Evolutionary conservation across 2,888 invertebrate genomes (phyloP), one percentile per base, ranked within the genome.

Genomic region (Rhamnusium bicolor): DNA sequence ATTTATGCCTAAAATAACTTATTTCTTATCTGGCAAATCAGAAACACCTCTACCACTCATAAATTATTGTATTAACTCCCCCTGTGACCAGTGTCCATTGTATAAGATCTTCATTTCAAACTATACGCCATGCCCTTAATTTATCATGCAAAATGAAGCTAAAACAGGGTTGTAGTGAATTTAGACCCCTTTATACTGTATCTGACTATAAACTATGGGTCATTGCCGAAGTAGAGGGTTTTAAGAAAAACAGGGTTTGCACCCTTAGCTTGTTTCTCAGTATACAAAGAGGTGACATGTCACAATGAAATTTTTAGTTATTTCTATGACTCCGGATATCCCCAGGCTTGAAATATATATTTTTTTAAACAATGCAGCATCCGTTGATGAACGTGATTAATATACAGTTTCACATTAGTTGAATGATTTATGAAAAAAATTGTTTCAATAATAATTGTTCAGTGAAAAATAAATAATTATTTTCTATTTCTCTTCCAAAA

Each of bases 91-190:
- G 49, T 49, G 32, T 61, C 29, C 51, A 61, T 61, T 69, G 19
- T 69, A 51, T 51, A 27, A 49, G 56, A 70, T 61, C 46, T 70
- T 62, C 46, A 12, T 32, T 32, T 32, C 21, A 21, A 40, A 21
- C 40, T 19, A 16, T 47, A 40, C 61, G 54, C 58, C 51, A 46
- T 32, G 51, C 56, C 29, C 21, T 54, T 21, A 54, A 21, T 56
- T 49, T 60, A 49, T 68, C 47, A 32, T 24, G 14, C 18, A 47
- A 49, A 49, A 40, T 19, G 32, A 18, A 32, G 18, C 58, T 58
- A 32, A 16, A 29, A 29, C n/a, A 46, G 19, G 61, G 18, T 61
- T 40, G 12, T 46, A 46, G 46, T 3, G 24, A 46, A 40, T 24
- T 21, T 8, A 49, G 19, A 12, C 10, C 63, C 49, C n/a, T 61